Evolutionary conservation across 2,888 invertebrate species (phyloP), one percentile per base, ranked within the genome.

Genomic region (Lagria hirta): DNA sequence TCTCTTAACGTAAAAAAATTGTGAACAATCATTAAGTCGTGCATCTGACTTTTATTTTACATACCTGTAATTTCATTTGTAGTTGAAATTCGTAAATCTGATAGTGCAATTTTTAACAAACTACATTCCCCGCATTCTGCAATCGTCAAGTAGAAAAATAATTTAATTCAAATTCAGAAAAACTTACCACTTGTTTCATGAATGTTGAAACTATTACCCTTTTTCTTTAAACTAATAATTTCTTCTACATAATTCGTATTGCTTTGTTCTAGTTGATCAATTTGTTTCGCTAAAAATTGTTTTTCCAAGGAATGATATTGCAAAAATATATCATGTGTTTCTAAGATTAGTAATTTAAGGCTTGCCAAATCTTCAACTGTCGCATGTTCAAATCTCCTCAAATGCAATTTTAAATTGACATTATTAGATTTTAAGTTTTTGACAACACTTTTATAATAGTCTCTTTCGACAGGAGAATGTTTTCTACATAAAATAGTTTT

Each of bases 401-500:
- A 2, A 5, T 34, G 34, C 6, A 5, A 7, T 24, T 34, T 34
- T 5, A 34, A 24, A 24, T 8, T 7, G 10, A 11, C 8, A 23
- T 34, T 22, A 24, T 10, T 10, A 4, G 24, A 6, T 15, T 34
- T 23, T 5, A 34, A 6, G 10, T 34, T 24, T 23, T 10, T 34
- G 3, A 34, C 6, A 24, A 34, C 14, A 23, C 14, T 14, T 11
- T 34, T 34, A n/a, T 24, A 24, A 12, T 23, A 7, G 11, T 34
- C 34, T 16, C 34, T 23, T 22, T 24, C 8, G n/a, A 24, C 34
- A 12, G 23, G 34, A 1, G 34, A 24, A 7, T 34, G 34, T 7
- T 8, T 8, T 2, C 7, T 10, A 2, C 23, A 13, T 8, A 34
- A 16, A 10, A 34, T 11, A n/a, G 11, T 14, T 10, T 34, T 34